Evolutionary conservation across 2,797 vertebrate genomes (phyloP).

Genomic region (Thripadectes ignobilis): DNA sequence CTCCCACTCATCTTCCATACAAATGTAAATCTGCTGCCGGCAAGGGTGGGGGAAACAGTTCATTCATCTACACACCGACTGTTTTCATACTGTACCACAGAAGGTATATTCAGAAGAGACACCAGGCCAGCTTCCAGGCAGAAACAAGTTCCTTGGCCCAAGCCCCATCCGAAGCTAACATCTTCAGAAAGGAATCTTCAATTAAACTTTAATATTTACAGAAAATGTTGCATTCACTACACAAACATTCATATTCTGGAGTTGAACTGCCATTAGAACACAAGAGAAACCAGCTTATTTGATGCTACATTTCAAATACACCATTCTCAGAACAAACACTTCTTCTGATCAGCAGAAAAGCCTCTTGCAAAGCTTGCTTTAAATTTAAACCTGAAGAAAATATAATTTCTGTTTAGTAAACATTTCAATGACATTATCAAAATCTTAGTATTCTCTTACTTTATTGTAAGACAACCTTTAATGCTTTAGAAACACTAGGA

Average conservation of each 20-base stretch:
- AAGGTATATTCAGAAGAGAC: not conserved
- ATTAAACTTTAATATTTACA: not conserved
- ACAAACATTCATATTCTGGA: not conserved
- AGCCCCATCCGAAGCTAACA: not conserved
- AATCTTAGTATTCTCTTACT: not conserved
- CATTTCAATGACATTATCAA: not conserved
- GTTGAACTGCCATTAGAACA: not conserved
- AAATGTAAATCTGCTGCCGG: conserved; percentile 49
- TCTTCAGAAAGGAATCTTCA: not conserved
- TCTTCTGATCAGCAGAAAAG: not conserved
- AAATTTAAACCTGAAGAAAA: not conserved
- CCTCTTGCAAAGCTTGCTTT: not conserved
- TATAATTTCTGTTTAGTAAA: not conserved
- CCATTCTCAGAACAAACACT: not conserved
- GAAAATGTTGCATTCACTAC: not conserved
- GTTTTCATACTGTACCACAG: not conserved
- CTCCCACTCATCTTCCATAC: conserved; percentile 29
- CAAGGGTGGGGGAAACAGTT: not conserved
- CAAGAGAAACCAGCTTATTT: not conserved
- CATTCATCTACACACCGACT: conserved; percentile 11
- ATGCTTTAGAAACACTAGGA: not conserved
- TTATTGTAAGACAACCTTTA: not conserved
- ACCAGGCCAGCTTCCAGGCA: not conserved
- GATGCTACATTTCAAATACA: not conserved
- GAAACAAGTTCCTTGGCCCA: not conserved